Conservation (phyloP, 2,888 invertebrate species). For the Pristionchus exspectatus region DNA sequence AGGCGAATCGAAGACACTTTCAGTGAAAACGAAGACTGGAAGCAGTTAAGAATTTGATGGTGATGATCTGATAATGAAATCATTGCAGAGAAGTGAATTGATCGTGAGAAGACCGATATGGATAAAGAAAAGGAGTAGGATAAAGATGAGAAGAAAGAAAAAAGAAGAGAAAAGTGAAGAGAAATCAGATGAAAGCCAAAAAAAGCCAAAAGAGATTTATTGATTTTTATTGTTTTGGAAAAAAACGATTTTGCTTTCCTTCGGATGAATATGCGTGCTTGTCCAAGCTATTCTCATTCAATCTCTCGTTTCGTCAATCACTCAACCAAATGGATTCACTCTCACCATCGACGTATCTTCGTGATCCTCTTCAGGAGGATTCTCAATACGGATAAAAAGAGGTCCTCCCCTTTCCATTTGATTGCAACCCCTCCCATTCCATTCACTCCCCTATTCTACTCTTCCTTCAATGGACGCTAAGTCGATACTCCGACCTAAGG, state of each 20-base stretch:
- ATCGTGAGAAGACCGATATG: no score
- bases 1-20: no score
- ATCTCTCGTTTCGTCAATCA: conserved; percentile 28
- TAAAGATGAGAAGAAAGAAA: no score
- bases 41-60: no score
- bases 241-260: neutral
- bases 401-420: conserved; percentile 40
- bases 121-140: no score
- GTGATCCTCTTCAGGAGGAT: neutral
- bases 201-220: no score
- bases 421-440: conserved; percentile 19
- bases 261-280: neutral
- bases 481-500: conserved; percentile 41
- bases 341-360: neutral
- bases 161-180: no score
- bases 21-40: no score
- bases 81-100: no score
- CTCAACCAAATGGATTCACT: conserved; percentile 12
- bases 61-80: no score
- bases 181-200: no score
- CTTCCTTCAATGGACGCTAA: conserved; percentile 33
- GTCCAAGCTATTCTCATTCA: neutral
- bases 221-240: no score
- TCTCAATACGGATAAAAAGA: conserved; percentile 6
- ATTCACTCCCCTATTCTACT: neutral